Base-by-base conservation (phyloP, 37 sponge, comb jelly and placozoan genomes). In the Amphimedon queenslandica region DNA sequence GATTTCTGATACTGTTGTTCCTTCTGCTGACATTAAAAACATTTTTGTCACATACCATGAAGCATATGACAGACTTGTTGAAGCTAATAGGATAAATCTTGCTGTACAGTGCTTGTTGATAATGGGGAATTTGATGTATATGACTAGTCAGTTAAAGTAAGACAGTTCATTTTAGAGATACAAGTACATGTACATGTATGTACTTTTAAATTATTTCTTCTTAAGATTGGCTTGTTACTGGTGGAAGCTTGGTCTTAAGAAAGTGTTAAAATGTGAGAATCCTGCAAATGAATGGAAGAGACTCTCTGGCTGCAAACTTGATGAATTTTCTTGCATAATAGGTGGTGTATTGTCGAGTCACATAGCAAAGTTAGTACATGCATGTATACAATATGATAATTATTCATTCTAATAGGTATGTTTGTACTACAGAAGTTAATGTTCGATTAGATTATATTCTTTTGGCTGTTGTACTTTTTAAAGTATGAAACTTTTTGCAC, bases 171-270 rank as follows among this genome's bases (percentile, higher is more conserved):
- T 64, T 31, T 3, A 20, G 2, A 29, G 61, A 63, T 58, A 40
- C 24, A n/a, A 32, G 6, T 60, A 11, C 42, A 3, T 32, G 3
- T 6, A 16, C 40, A 32, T 4, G 23, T 29, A 72, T n/a, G n/a
- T n/a, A n/a, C n/a, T n/a, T n/a, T n/a, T n/a, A n/a, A n/a, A n/a
- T n/a, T n/a, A n/a, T n/a, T 0, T 1, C 58, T 16, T 18, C 20
- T 57, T 41, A 30, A 85, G 80, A 56, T 42, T 47, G 1, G 92
- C 92, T 24, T 70, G 72, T 1, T 38, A 70, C 29, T 83, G 84
- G 88, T 92, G 92, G 92, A 35, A 20, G 29, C 73, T 84, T 39
- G 81, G 74, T 4, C 76, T 92, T 30, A 42, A 69, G 27, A 18
- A 35, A 18, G 38, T 80, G 30, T 66, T 87, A 30, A 53, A 79